Conservation (phyloP, 2,113 vertebrate genomes). For the Vulpes vulpes region DNA sequence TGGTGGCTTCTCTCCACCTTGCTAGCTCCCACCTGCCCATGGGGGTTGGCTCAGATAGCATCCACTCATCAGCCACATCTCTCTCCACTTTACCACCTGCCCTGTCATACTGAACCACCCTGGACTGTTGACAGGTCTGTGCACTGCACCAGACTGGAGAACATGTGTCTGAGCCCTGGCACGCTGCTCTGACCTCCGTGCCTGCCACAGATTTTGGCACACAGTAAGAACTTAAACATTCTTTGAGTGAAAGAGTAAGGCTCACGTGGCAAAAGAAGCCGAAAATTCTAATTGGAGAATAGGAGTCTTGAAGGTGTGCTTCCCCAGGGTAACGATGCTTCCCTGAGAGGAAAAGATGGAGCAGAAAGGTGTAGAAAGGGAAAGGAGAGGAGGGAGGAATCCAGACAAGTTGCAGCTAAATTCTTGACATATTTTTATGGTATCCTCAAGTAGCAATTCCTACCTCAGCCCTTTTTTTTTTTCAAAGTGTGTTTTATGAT, state of each 20-base stretch:
- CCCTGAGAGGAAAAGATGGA: not conserved
- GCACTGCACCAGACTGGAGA: not conserved
- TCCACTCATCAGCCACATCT: not conserved
- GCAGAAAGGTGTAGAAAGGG: not conserved
- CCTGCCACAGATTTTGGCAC: not conserved
- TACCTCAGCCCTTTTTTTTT: not conserved
- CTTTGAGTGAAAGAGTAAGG: not conserved
- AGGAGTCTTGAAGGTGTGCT: not conserved
- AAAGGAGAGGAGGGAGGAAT: not conserved
- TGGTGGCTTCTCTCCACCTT: not conserved
- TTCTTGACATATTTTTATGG: constrained; percentile 58
- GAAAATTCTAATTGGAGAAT: not conserved
- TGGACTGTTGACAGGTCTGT: not conserved
- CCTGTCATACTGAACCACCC: not conserved
- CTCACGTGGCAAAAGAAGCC: not conserved
- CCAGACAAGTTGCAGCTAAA: constrained; percentile 2
- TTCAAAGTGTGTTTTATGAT: not conserved
- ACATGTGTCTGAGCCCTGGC: not conserved
- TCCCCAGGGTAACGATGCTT: not conserved
- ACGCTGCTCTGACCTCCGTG: not conserved
- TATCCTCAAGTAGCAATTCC: constrained; percentile 7
- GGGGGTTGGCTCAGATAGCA: not conserved
- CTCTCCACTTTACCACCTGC: not conserved
- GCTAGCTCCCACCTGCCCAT: not conserved
- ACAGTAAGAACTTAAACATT: not conserved